Conservation (phyloP, 2,888 invertebrate species). For the Epistrophe eligans region DNA sequence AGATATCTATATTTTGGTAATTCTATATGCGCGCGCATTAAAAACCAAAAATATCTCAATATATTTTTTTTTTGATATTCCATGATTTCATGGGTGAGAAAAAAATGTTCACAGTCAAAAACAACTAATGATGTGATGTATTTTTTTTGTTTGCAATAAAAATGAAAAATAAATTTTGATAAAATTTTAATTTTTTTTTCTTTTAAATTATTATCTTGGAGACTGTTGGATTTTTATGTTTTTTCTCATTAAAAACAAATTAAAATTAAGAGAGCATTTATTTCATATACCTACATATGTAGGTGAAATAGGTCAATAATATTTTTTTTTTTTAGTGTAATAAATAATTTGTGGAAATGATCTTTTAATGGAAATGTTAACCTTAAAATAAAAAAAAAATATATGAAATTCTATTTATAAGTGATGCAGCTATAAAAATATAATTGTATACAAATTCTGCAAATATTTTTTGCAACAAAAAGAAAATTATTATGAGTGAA, state of each 20-base stretch:
- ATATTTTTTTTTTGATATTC: constrained; percentile 29
- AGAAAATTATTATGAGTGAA: background rate
- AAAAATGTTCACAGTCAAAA: constrained; percentile 42
- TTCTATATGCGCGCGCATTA: constrained; percentile 81
- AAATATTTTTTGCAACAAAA: background rate
- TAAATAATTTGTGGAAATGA: too few relatives aligned
- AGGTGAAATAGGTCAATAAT: background rate
- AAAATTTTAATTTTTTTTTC: background rate
- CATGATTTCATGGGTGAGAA: constrained; percentile 51
- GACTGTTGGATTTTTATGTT: background rate
- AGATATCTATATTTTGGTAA: constrained; percentile 77
- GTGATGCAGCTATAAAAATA: background rate
- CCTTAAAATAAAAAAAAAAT: background rate
- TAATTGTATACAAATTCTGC: background rate
- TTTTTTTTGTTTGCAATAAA: constrained; percentile 10
- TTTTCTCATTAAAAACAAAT: constrained; percentile 7
- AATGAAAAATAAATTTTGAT: constrained; percentile 11
- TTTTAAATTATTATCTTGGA: background rate
- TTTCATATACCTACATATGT: background rate
- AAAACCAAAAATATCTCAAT: constrained; percentile 70
- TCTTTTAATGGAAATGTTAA: background rate
- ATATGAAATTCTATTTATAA: background rate
- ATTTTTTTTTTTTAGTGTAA: background rate
- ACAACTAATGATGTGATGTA: constrained; percentile 23
- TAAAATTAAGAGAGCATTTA: background rate